Evolutionary conservation across 2,797 vertebrate genomes (phyloP), one percentile per base, ranked within the genome.

Genomic region (Capromys pilorides): DNA sequence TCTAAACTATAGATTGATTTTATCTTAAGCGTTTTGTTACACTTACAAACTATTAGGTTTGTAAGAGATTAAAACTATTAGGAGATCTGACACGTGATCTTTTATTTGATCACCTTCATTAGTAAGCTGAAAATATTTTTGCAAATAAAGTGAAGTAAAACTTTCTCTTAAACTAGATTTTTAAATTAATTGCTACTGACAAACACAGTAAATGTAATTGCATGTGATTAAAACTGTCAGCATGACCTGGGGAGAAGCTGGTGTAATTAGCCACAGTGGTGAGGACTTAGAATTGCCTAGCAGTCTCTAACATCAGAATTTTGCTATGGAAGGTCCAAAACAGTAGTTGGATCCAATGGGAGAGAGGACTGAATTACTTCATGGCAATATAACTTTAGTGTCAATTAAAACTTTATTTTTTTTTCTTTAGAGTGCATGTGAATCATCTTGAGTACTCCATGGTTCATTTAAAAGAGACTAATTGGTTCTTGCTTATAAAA

Each of bases 351-450:
- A 91, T 83, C 61, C 78, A 78, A 7, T 84, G 45, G 81, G 41
- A 90, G 87, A 24, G 39, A 92, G 77, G 82, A 92, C 59, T 81
- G 41, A 54, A 66, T 96, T 94, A 66, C 61, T 95, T 96, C 80
- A 36, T 19, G 21, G 64, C 57, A 77, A 49, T 85, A 62, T 79
- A 95, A 82, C 59, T 87, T 92, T 86, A 94, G 49, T 79, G n/a
- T 83, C 94, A 85, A 64, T 91, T 94, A 96, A 96, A 94, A 67
- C 78, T 92, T 28, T 77, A 49, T 75, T 83, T 93, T 87, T 93
- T 87, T 87, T 73, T 36, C 73, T 94, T 82, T 87, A 94, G 96
- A 84, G 31, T 86, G 31, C 16, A 45, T 89, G 28, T 92, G 64
- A 94, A 80, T 94, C 77, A 88, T 81, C 91, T 96, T 89, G 84